These are phyloP conservation scores for Cataglyphis cursor DNA, from an alignment of 2,888 invertebrate genomes.

Conservation along the genomic window DNA sequence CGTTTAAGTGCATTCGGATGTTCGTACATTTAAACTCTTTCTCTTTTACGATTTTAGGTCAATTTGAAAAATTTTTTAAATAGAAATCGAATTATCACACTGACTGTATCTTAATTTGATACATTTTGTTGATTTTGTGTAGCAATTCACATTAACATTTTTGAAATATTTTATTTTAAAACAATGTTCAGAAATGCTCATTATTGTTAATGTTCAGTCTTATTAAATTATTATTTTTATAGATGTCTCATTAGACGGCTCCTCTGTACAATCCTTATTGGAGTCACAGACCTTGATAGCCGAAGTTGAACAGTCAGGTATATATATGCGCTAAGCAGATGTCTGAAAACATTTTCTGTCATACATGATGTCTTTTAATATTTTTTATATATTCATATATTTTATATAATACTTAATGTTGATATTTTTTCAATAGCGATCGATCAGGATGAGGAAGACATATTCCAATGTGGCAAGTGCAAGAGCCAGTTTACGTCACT, in stretches of 20 bases:
- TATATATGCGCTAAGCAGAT: background rate
- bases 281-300: slow-evolving; percentile 83
- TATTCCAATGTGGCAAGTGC: slow-evolving; percentile 91
- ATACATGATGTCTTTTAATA: background rate
- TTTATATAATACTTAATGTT: background rate
- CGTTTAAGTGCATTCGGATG: background rate
- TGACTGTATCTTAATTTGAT: background rate
- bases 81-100: background rate
- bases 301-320: slow-evolving; percentile 85
- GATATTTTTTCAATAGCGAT: slow-evolving; percentile 76
- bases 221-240: slow-evolving; percentile 21
- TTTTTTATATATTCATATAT: background rate
- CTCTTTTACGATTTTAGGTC: background rate
- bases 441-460: slow-evolving; percentile 89
- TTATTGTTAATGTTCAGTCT: background rate
- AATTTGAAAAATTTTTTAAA: background rate
- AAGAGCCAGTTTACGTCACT: slow-evolving; percentile 90
- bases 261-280: slow-evolving; percentile 83
- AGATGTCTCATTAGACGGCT: slow-evolving; percentile 84
- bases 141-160: background rate
- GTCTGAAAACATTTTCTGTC: background rate
- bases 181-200: background rate
- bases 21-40: background rate
- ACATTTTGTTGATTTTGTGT: background rate
- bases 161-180: background rate